Evolutionary conservation across 2,888 invertebrate species (phyloP).

Genomic region (Drosophila tripunctata): DNA sequence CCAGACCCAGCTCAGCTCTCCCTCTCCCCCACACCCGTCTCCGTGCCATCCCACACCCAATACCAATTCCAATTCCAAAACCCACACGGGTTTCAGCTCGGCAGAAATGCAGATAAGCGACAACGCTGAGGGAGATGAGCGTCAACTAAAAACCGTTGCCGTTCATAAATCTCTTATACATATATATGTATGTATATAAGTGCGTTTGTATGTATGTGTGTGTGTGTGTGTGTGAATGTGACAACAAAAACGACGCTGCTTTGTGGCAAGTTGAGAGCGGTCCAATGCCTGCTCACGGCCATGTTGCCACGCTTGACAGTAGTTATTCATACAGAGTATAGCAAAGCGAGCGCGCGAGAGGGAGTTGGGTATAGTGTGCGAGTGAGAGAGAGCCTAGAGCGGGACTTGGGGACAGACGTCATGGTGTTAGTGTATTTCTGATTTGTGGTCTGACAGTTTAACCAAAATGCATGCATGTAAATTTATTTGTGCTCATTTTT

Average conservation of each 20-base stretch:
- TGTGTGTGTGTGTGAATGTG: background rate
- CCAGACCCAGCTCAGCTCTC: background rate
- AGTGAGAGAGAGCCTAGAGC: background rate
- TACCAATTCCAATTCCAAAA: no score
- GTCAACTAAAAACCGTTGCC: constrained; percentile 67
- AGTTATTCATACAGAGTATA: constrained; percentile 72
- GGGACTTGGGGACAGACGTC: constrained; percentile 41
- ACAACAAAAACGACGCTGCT: constrained; percentile 40
- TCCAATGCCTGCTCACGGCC: constrained; percentile 51
- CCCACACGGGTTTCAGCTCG: background rate
- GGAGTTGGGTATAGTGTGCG: background rate
- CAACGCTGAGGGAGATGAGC: constrained; percentile 52
- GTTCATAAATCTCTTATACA: constrained; percentile 72
- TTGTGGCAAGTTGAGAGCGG: constrained; percentile 29
- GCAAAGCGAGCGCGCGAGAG: background rate
- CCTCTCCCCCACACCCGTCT: background rate
- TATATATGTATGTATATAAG: background rate
- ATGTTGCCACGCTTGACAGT: constrained; percentile 66
- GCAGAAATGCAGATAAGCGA: constrained; percentile 53
- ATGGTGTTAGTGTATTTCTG: constrained; percentile 78
- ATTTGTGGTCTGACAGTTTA: constrained; percentile 81
- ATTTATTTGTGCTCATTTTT: constrained; percentile 79
- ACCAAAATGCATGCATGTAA: constrained; percentile 78
- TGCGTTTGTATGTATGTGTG: background rate
- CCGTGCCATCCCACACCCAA: no score